These are phyloP conservation scores for Crepidodera aurea DNA, from an alignment of 2,888 invertebrate genomes.

Conservation along the genomic window DNA sequence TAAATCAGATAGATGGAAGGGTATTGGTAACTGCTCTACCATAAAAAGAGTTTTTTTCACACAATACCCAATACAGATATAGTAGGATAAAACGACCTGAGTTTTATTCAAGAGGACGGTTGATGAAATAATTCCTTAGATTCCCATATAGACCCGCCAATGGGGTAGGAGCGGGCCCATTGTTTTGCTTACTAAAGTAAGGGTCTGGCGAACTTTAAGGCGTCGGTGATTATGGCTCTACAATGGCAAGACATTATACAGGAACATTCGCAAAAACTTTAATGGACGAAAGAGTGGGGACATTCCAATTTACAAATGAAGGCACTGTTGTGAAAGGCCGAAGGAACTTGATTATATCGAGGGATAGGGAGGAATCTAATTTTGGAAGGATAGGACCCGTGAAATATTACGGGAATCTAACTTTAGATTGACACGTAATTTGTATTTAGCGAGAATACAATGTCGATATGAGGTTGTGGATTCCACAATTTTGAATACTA, in stretches of 20 bases:
- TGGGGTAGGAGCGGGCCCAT: conserved; percentile 45
- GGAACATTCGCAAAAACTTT: conserved; percentile 31
- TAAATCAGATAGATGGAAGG: too few relatives aligned
- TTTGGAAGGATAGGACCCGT: conserved; percentile 7
- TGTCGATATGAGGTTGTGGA: too few relatives aligned
- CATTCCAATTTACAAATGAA: conserved; percentile 28
- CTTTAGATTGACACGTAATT: not conserved
- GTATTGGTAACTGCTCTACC: too few relatives aligned
- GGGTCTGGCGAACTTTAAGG: conserved; percentile 49
- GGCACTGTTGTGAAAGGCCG: conserved; percentile 14
- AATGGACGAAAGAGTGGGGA: conserved; percentile 8
- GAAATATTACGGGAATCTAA: conserved; percentile 11
- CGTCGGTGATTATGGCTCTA: conserved; percentile 49
- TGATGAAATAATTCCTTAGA: not conserved
- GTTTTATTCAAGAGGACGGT: too few relatives aligned
- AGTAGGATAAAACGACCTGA: too few relatives aligned
- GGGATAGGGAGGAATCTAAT: conserved; percentile 24
- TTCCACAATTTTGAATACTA: too few relatives aligned
- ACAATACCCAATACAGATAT: too few relatives aligned
- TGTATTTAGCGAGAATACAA: too few relatives aligned
- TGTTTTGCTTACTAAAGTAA: conserved; percentile 56
- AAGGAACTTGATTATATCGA: conserved; percentile 24
- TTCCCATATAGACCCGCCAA: not conserved
- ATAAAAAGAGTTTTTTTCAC: too few relatives aligned
- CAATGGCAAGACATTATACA: conserved; percentile 50